phyloP scores from a whole-genome alignment of 2,113 vertebrate genomes.

The Maccullochella peelii region DNA sequence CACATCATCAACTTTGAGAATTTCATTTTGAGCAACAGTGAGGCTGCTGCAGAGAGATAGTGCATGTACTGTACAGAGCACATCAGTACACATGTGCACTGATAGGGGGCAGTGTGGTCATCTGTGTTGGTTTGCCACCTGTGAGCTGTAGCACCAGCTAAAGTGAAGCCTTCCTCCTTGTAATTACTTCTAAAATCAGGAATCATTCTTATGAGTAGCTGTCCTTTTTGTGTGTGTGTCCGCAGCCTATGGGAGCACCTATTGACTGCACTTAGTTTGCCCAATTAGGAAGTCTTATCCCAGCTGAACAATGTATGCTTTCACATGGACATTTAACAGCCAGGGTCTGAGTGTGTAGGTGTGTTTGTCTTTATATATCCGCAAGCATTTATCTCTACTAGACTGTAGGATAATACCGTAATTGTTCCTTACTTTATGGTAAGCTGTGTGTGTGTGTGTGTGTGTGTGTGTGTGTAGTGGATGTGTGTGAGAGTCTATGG shows the following conservation, averaged over 20 bases:
- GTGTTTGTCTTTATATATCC: conserved; percentile 9
- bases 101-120: conserved; percentile 79
- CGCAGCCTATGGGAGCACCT: conserved; percentile 4
- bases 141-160: neutral
- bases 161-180: conserved; percentile 12
- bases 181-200: conserved; percentile 44
- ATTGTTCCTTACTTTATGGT: conserved; percentile 33
- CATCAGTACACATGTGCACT: conserved; percentile 40
- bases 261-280: conserved; percentile 20
- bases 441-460: conserved; percentile 13
- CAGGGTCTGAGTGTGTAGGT: neutral
- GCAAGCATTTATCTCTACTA: neutral
- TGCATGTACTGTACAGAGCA: neutral
- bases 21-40: conserved; percentile 10
- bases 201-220: conserved; percentile 13
- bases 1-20: conserved; percentile 26
- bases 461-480: conserved; percentile 18
- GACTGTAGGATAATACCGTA: conserved; percentile 17
- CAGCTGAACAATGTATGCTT: conserved; percentile 31
- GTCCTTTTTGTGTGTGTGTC: conserved; percentile 26
- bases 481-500: conserved; percentile 23
- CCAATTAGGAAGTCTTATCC: conserved; percentile 37
- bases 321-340: conserved; percentile 20
- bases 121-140: conserved; percentile 33
- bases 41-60: conserved; percentile 41